Percentiles rank a stretch among this genome's conserved stretches.
Conservation (phyloP, 2,797 vertebrate genomes). For the Lerista edwardsae region DNA sequence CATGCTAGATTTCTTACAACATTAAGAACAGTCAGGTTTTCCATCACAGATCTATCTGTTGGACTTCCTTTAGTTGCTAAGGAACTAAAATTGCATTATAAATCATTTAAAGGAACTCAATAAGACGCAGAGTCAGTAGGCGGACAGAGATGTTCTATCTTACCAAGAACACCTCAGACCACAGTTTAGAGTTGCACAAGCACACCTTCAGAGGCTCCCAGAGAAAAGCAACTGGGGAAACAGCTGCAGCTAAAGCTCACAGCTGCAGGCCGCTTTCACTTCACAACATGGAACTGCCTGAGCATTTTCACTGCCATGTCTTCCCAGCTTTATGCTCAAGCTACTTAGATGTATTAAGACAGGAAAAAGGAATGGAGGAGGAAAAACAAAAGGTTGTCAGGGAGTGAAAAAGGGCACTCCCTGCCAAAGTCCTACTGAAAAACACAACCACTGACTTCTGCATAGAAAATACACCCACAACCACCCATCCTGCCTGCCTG, state of each 20-base stretch:
- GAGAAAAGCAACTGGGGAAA: not conserved
- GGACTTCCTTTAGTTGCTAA: conserved; percentile 71
- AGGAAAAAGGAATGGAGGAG: not conserved
- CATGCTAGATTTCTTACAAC: not conserved
- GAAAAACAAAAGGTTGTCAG: not conserved
- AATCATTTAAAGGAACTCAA: conserved; percentile 63
- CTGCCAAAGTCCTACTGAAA: not conserved
- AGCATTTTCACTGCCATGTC: not conserved
- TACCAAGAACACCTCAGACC: conserved; percentile 36
- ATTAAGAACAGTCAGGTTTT: conserved; percentile 27
- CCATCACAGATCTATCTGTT: conserved; percentile 55
- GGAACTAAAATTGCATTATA: conserved; percentile 72
- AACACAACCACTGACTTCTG: not conserved
- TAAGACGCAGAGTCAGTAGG: conserved; percentile 60
- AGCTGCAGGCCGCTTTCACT: not conserved
- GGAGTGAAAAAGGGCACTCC: not conserved
- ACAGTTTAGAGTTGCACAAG: not conserved
- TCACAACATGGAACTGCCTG: not conserved
- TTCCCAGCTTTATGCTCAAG: not conserved
- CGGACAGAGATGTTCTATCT: conserved; percentile 53
- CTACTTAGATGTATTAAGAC: not conserved
- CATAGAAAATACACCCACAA: not conserved
- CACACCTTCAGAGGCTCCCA: not conserved
- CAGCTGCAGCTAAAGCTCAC: not conserved
- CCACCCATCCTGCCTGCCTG: not conserved